Percentiles rank a stretch among this genome's conserved stretches.
Evolutionary conservation across 1,140 invertebrate genomes (phyloP).

Genomic region (Diabrotica undecimpunctata): DNA sequence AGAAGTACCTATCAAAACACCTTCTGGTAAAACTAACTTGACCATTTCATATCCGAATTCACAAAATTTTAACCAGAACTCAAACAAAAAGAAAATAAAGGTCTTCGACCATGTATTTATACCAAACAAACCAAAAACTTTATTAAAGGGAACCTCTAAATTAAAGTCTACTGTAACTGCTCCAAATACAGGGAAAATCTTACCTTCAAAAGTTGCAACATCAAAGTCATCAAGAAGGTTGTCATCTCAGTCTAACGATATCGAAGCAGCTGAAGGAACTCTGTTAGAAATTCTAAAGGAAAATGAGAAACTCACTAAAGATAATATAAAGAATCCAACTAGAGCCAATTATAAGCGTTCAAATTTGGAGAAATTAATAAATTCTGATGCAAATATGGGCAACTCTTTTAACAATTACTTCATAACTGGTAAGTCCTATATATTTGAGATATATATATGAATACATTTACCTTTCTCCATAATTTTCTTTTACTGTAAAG

Average conservation of each 20-base stretch:
- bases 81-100: background rate
- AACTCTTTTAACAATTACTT: background rate
- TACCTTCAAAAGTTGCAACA: background rate
- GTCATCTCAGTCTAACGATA: background rate
- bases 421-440: background rate
- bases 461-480: too few species aligned
- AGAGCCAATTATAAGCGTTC: background rate
- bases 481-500: too few species aligned
- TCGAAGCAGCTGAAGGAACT: background rate
- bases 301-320: constrained; percentile 4
- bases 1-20: background rate
- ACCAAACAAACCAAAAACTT: background rate
- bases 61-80: background rate
- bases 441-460: too few species aligned
- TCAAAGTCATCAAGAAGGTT: background rate
- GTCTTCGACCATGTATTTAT: background rate
- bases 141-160: background rate
- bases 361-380: background rate
- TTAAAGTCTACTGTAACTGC: background rate
- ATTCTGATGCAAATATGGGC: background rate
- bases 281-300: constrained; percentile 9
- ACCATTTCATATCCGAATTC: background rate
- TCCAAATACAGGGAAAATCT: background rate
- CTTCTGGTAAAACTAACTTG: background rate
- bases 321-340: background rate